Percentiles rank a stretch among this genome's conserved stretches.
These are phyloP conservation scores for Phyllostomus discolor DNA, from an alignment of 2,113 vertebrate species.

Conservation along the genomic window DNA sequence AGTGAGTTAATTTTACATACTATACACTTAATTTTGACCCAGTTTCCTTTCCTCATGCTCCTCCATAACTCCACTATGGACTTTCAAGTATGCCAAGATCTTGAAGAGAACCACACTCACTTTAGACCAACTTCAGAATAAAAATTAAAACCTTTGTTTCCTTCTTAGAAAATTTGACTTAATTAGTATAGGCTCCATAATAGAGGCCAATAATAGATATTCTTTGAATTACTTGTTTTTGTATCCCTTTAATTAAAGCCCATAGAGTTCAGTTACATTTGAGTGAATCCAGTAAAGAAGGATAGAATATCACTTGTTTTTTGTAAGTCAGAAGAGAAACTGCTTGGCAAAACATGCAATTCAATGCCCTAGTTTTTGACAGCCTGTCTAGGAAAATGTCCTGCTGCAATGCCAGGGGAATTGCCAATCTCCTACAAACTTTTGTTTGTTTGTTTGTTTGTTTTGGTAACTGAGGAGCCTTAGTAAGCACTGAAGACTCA, in stretches of 20 bases:
- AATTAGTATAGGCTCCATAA: background rate
- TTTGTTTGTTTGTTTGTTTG: background rate
- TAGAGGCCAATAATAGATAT: background rate
- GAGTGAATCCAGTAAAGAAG: constrained; percentile 18
- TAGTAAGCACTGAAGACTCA: constrained; percentile 27
- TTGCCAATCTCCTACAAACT: constrained; percentile 51
- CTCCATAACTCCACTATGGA: background rate
- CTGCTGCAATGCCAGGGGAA: constrained; percentile 42
- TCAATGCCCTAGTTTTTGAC: constrained; percentile 59
- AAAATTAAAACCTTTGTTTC: background rate
- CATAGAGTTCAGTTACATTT: background rate
- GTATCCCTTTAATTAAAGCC: constrained; percentile 19
- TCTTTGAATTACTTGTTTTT: constrained; percentile 16
- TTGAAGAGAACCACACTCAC: background rate
- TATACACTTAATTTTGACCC: background rate
- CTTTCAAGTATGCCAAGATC: background rate
- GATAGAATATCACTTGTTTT: constrained; percentile 26
- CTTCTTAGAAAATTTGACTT: background rate
- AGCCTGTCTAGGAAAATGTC: constrained; percentile 60
- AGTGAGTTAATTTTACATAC: background rate
- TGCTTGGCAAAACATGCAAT: constrained; percentile 34
- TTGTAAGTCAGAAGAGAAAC: constrained; percentile 54
- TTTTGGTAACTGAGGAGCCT: background rate
- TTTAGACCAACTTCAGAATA: background rate
- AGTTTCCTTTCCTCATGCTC: background rate